Conservation (phyloP, 2,888 invertebrate genomes). For the Alentia gelatinosa region DNA sequence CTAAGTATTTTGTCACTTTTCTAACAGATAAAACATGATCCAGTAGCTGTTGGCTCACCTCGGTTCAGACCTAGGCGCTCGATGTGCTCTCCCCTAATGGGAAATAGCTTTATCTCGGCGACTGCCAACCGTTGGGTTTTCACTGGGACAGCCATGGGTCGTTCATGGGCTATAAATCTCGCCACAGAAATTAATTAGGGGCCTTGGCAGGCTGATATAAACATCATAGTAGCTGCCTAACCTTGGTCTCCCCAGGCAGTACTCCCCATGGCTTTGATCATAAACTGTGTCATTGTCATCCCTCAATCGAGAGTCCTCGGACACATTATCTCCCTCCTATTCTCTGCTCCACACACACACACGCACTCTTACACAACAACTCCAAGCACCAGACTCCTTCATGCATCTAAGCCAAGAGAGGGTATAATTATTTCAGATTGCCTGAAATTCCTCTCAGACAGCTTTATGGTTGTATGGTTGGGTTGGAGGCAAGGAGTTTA, state of each 20-base stretch:
- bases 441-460: not conserved
- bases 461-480: not conserved
- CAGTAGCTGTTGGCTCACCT: not conserved
- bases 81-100: not conserved
- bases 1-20: conserved; percentile 25
- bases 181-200: not conserved
- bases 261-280: conserved; percentile 8
- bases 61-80: not conserved
- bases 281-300: conserved; percentile 16
- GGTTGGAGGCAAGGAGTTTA: not conserved
- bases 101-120: not conserved
- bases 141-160: not conserved
- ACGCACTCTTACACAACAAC: not conserved
- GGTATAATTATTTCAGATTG: not conserved
- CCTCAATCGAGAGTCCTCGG: not conserved
- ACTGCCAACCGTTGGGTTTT: not conserved
- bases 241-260: not conserved
- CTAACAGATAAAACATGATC: not conserved
- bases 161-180: conserved; percentile 4
- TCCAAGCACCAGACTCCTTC: not conserved
- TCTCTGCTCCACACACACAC: not conserved
- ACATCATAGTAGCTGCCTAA: not conserved
- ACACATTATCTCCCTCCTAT: not conserved
- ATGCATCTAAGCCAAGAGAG: not conserved
- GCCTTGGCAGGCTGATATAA: conserved; percentile 7